Evolutionary conservation across 1,140 invertebrate species (phyloP).

Genomic region (Drosophila ogumai): DNA sequence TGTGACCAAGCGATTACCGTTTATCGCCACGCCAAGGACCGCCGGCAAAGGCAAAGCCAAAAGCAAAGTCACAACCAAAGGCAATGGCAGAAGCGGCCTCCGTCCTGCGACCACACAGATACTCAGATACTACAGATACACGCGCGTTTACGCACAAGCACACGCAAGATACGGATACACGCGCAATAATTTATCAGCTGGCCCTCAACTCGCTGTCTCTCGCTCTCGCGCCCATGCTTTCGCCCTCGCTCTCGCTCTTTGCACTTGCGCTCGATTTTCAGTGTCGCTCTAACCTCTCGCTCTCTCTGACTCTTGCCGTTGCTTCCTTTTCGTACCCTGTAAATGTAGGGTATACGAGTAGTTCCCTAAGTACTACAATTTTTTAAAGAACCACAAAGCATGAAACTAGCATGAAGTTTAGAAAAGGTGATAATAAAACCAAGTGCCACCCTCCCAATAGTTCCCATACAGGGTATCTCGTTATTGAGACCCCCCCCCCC

Average conservation of each 20-base stretch:
- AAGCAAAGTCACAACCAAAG: conserved; percentile 9
- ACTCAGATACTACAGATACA: conserved; percentile 8
- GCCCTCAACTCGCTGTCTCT: conserved; percentile 54
- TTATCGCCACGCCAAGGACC: conserved; percentile 75
- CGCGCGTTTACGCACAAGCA: conserved; percentile 14
- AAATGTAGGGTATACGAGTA: neutral
- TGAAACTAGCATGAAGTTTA: neutral
- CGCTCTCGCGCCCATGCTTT: conserved; percentile 24
- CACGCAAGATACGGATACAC: conserved; percentile 29
- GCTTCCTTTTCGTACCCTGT: conserved; percentile 58
- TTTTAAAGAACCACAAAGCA: no score
- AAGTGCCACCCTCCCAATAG: neutral
- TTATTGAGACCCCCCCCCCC: neutral
- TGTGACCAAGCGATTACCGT: conserved; percentile 79
- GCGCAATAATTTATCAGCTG: conserved; percentile 74
- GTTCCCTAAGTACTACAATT: no score
- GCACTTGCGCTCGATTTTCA: conserved; percentile 60
- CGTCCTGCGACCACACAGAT: conserved; percentile 57
- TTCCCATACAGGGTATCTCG: conserved; percentile 5
- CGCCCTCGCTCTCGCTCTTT: conserved; percentile 32
- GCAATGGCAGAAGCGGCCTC: conserved; percentile 34
- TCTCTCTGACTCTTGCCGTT: conserved; percentile 44
- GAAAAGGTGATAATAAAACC: neutral
- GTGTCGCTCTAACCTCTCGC: conserved; percentile 49
- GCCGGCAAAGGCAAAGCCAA: conserved; percentile 43